phyloP scores from a whole-genome alignment of 2,888 invertebrate species.

The Ceratothoa steindachneri region DNA sequence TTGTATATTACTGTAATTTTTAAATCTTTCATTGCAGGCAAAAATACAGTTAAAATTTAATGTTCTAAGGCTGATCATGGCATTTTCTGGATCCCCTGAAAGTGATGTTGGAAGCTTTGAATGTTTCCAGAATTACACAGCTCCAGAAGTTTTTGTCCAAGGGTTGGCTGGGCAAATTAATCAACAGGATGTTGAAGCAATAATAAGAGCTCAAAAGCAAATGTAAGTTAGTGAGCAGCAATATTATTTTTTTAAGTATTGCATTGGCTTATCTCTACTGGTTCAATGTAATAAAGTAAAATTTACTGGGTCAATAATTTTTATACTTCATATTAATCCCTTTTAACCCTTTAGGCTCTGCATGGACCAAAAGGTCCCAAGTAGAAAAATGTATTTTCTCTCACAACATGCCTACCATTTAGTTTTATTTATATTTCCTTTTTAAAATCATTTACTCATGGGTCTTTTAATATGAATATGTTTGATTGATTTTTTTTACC shows the following conservation, averaged over 20 bases:
- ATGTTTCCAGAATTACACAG: constrained; percentile 76
- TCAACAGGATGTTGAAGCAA: constrained; percentile 78
- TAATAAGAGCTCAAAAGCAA: constrained; percentile 86
- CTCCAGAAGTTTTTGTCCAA: constrained; percentile 88
- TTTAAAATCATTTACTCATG: too few species aligned
- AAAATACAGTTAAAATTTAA: too few species aligned
- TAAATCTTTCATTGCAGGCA: too few species aligned
- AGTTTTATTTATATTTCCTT: too few species aligned
- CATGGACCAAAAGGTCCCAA: too few species aligned
- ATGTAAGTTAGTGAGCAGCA: constrained; percentile 62
- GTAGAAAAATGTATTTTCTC: too few species aligned
- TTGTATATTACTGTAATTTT: too few species aligned
- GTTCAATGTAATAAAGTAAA: not conserved
- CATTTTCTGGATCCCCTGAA: not conserved
- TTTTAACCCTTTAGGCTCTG: too few species aligned
- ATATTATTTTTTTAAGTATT: not conserved
- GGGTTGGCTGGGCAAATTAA: constrained; percentile 85
- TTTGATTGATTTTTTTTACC: too few species aligned
- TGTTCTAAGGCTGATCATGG: not conserved
- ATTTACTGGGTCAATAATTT: not conserved
- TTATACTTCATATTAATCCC: too few species aligned
- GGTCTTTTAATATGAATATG: too few species aligned
- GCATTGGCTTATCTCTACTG: not conserved
- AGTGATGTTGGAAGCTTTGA: constrained; percentile 41
- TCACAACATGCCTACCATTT: too few species aligned